Evolutionary conservation across 2,888 invertebrate genomes (phyloP).

Genomic region (Cryptus viduatorius): DNA sequence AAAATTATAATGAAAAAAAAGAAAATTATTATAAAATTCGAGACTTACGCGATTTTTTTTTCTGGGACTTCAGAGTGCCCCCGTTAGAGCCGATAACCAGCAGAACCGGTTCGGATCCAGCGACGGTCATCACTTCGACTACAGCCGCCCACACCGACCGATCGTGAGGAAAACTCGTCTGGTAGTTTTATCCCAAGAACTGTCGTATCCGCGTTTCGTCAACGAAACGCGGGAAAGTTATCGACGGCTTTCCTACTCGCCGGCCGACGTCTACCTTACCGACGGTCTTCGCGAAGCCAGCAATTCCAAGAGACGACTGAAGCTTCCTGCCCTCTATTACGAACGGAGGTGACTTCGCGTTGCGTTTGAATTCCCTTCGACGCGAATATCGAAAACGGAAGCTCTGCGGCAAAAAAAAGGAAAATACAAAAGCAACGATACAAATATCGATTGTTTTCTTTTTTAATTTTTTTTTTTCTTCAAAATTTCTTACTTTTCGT

Average conservation of each 20-base stretch:
- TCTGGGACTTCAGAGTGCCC: conserved; percentile 87
- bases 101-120: conserved; percentile 83
- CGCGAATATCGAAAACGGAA: not conserved
- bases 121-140: conserved; percentile 87
- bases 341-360: not conserved
- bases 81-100: conserved; percentile 86
- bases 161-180: conserved; percentile 70
- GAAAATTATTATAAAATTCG: not conserved
- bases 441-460: not conserved
- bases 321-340: conserved; percentile 68
- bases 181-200: conserved; percentile 33
- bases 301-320: conserved; percentile 45
- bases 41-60: conserved; percentile 17
- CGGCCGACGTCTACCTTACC: conserved; percentile 72
- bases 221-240: conserved; percentile 46
- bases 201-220: not conserved
- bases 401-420: not conserved
- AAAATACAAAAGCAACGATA: not conserved
- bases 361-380: not conserved
- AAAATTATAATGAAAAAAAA: no score
- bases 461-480: not conserved
- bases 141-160: conserved; percentile 77
- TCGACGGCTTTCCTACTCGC: conserved; percentile 62
- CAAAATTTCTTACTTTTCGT: not conserved
- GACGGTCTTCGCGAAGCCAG: conserved; percentile 36